Evolutionary conservation across 2,888 invertebrate genomes (phyloP).

Genomic region (Catocala sponsa): DNA sequence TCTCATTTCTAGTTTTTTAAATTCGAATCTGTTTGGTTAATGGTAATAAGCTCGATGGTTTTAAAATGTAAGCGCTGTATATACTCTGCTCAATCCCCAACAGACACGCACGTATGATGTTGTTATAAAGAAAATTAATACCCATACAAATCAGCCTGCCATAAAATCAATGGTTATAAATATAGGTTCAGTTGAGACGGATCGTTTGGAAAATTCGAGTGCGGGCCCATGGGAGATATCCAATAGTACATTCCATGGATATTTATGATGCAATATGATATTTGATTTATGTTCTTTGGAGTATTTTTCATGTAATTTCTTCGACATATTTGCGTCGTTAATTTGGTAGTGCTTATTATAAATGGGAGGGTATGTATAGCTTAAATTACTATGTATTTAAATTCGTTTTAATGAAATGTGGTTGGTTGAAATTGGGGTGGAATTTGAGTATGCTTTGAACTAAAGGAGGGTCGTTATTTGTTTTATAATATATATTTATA

Average conservation of each 20-base stretch:
- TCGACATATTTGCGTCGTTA: slow-evolving; percentile 8
- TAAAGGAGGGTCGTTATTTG: no score
- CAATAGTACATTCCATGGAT: slow-evolving; percentile 33
- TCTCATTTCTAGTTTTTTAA: no score
- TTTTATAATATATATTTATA: no score
- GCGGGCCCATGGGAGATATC: slow-evolving; percentile 31
- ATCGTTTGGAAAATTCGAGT: slow-evolving; percentile 34
- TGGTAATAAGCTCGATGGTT: no score
- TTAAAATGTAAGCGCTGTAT: no score
- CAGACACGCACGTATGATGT: no score
- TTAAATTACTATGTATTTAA: neutral
- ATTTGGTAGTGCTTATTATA: neutral
- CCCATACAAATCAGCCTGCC: no score
- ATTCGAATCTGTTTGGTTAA: no score
- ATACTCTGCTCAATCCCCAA: no score
- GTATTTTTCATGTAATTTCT: slow-evolving; percentile 33
- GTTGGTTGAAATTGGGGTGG: no score
- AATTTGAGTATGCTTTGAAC: no score
- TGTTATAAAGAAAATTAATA: no score
- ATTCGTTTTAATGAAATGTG: neutral
- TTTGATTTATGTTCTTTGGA: slow-evolving; percentile 36
- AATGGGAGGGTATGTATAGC: neutral
- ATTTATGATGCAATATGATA: slow-evolving; percentile 41
- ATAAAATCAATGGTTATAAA: neutral
- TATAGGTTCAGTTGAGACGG: slow-evolving; percentile 29